These are phyloP conservation scores for Aldrovandia affinis DNA, from an alignment of 2,797 vertebrate genomes.

Conservation along the genomic window DNA sequence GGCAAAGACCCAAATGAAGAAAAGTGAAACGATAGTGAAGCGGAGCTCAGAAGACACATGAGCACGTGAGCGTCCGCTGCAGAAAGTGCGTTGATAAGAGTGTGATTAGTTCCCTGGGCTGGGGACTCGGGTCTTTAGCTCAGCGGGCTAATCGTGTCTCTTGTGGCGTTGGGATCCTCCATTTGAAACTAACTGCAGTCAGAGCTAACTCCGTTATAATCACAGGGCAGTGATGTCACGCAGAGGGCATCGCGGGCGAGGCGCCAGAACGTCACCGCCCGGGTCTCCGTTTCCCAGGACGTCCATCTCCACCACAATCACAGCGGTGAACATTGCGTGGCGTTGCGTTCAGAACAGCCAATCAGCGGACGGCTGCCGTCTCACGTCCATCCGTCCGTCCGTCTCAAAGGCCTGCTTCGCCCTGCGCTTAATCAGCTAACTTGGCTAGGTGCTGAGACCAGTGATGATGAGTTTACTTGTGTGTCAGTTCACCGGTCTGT, in stretches of 20 bases:
- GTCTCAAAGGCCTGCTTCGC: background rate
- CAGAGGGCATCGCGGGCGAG: background rate
- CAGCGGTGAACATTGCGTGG: background rate
- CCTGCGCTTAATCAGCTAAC: background rate
- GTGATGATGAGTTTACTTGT: background rate
- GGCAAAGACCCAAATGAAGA: background rate
- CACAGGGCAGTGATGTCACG: background rate
- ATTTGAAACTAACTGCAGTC: too few relatives aligned
- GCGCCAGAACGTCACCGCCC: background rate
- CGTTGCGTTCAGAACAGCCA: background rate
- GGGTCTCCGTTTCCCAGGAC: background rate
- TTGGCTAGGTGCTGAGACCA: background rate
- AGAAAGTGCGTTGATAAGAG: too few relatives aligned
- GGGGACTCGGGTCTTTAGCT: too few relatives aligned
- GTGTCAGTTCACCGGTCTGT: background rate
- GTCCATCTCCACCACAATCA: background rate
- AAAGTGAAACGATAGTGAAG: too few relatives aligned
- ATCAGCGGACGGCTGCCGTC: background rate
- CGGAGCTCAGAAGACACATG: too few relatives aligned
- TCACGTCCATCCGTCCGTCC: background rate
- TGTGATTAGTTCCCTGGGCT: too few relatives aligned
- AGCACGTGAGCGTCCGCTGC: too few relatives aligned
- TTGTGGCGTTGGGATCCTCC: too few relatives aligned
- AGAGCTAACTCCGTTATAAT: too few relatives aligned
- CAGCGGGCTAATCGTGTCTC: too few relatives aligned